Evolutionary conservation across 1,140 invertebrate species (phyloP).

Genomic region (Lepidostoma basale): DNA sequence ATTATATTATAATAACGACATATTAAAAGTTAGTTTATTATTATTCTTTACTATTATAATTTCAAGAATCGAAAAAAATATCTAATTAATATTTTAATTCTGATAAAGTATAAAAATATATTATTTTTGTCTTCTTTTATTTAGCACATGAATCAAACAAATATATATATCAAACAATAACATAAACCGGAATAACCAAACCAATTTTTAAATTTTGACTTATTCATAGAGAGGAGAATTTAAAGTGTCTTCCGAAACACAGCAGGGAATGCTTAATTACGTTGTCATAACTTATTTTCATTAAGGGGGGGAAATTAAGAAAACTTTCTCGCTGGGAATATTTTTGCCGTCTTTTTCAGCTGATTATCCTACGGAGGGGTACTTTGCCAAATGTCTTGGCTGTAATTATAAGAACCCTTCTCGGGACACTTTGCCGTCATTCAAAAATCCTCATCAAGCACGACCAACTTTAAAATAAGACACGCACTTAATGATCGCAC

Average conservation of each 20-base stretch:
- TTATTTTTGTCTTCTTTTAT: no score
- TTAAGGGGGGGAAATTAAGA: constrained; percentile 1
- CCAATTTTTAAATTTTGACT: background rate
- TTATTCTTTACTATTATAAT: no score
- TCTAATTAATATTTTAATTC: no score
- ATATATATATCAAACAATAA: no score
- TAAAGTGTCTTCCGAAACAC: constrained; percentile 4
- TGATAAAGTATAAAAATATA: no score
- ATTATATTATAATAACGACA: no score
- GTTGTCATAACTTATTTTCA: constrained; percentile 30
- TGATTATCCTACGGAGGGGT: constrained; percentile 17
- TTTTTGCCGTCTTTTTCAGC: constrained; percentile 15
- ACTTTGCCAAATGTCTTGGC: constrained; percentile 10
- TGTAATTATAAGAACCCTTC: constrained; percentile 25
- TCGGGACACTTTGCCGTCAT: constrained; percentile 16
- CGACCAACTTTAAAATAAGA: constrained; percentile 1
- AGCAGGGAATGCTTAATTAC: constrained; percentile 20
- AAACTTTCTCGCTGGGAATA: constrained; percentile 2
- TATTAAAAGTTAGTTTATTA: no score
- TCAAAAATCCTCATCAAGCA: constrained; percentile 17
- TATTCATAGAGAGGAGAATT: background rate
- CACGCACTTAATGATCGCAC: constrained; percentile 15
- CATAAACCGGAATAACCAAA: no score
- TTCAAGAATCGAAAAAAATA: no score
- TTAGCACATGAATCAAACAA: no score